Percentiles rank a stretch among this genome's conserved stretches.
phyloP scores from a whole-genome alignment of 2,113 vertebrate species.

The Anguilla japonica region DNA sequence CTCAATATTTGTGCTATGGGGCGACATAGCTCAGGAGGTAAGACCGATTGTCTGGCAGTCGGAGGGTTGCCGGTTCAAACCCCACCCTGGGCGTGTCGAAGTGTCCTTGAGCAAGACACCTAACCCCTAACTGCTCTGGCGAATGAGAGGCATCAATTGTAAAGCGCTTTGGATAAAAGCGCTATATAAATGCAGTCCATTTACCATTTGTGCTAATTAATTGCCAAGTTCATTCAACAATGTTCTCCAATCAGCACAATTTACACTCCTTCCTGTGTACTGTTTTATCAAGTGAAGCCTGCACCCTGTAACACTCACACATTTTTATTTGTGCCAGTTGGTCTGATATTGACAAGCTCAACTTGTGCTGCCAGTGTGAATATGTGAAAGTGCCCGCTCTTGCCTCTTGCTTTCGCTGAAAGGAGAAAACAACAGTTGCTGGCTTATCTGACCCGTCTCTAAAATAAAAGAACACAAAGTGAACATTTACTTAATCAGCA shows the following conservation, averaged over 20 bases:
- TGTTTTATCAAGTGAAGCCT: not conserved
- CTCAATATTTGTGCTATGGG: too few relatives aligned
- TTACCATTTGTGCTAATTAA: too few relatives aligned
- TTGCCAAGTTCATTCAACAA: not conserved
- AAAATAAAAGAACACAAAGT: conserved; percentile 39
- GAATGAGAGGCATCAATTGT: too few relatives aligned
- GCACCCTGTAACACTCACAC: not conserved
- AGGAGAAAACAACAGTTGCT: conserved; percentile 32
- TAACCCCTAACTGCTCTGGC: too few relatives aligned
- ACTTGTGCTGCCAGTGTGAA: not conserved
- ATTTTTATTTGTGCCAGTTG: not conserved
- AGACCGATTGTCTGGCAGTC: too few relatives aligned
- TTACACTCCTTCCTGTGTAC: not conserved
- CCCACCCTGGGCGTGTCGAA: too few relatives aligned
- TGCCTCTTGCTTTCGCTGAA: conserved; percentile 14
- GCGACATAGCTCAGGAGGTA: too few relatives aligned
- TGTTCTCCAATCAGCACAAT: not conserved
- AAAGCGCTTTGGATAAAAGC: too few relatives aligned
- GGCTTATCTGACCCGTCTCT: conserved; percentile 41
- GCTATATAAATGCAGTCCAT: too few relatives aligned
- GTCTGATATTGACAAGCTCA: not conserved
- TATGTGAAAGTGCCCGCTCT: not conserved
- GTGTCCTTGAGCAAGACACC: too few relatives aligned
- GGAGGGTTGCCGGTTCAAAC: too few relatives aligned
- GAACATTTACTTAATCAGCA: conserved; percentile 46